Evolutionary conservation across 2,888 invertebrate species (phyloP).

Genomic region (Hemithea aestivaria): DNA sequence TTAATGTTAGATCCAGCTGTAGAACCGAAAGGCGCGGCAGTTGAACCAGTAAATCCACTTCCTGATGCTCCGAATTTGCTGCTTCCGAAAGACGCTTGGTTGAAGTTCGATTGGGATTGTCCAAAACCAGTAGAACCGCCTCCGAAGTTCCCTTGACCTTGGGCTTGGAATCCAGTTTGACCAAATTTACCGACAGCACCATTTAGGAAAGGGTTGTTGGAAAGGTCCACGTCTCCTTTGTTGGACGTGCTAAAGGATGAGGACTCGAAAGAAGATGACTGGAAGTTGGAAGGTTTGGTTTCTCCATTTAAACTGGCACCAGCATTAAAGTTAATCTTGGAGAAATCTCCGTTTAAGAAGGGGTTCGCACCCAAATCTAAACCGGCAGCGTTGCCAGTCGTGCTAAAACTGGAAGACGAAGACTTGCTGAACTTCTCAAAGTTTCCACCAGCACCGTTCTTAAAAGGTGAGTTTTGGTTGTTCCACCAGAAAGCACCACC

Average conservation of each 20-base stretch:
- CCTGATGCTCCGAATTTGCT: conserved; percentile 38
- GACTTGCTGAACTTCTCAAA: conserved; percentile 60
- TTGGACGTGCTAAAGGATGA: conserved; percentile 47
- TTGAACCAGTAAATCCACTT: conserved; percentile 57
- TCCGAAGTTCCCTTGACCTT: conserved; percentile 15
- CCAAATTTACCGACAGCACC: conserved; percentile 18
- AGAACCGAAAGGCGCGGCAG: conserved; percentile 58
- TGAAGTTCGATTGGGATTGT: conserved; percentile 13
- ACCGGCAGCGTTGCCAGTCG: conserved; percentile 32
- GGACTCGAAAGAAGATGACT: conserved; percentile 47
- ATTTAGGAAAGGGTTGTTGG: conserved; percentile 57
- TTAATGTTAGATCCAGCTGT: conserved; percentile 56
- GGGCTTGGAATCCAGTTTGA: conserved; percentile 22
- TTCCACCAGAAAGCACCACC: conserved; percentile 81
- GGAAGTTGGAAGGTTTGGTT: conserved; percentile 33
- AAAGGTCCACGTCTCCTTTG: conserved; percentile 51
- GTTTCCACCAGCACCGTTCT: conserved; percentile 51
- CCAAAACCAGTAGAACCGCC: conserved; percentile 20
- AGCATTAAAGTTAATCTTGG: conserved; percentile 28
- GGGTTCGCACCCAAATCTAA: conserved; percentile 48
- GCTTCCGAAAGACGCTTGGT: conserved; percentile 25
- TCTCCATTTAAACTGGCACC: conserved; percentile 21
- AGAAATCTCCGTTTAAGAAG: conserved; percentile 54
- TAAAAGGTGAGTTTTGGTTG: conserved; percentile 78
- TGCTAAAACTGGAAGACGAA: conserved; percentile 47